Percentiles rank a stretch among this genome's conserved stretches.
phyloP scores from a whole-genome alignment of 2,113 vertebrate species.

The Cyanocitta stelleri region DNA sequence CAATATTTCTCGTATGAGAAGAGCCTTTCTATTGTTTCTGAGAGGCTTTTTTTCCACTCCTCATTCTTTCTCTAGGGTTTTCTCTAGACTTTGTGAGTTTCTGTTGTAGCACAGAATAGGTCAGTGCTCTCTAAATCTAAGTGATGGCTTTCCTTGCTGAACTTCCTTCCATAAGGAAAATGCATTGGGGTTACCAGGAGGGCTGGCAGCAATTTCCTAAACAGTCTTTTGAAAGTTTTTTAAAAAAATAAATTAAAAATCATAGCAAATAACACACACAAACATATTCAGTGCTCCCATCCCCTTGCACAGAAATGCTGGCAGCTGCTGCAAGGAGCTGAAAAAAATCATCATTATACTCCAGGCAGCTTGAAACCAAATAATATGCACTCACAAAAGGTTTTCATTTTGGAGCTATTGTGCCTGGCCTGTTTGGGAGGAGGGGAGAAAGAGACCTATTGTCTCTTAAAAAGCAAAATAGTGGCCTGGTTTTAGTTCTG shows the following conservation, averaged over 20 bases:
- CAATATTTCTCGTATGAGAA: not conserved
- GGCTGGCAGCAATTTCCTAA: conserved; percentile 19
- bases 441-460: conserved; percentile 42
- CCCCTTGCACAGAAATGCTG: conserved; percentile 26
- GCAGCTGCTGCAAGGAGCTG: conserved; percentile 11
- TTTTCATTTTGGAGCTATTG: conserved; percentile 62
- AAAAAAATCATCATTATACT: conserved; percentile 45
- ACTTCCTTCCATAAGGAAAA: conserved; percentile 37
- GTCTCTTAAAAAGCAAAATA: conserved; percentile 31
- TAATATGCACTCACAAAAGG: conserved; percentile 25
- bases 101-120: not conserved
- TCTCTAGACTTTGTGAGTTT: not conserved
- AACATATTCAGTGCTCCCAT: not conserved
- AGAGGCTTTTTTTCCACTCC: not conserved
- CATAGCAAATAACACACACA: not conserved
- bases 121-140: conserved; percentile 66
- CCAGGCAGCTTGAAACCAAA: conserved; percentile 21
- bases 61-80: not conserved
- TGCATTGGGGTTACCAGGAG: not conserved
- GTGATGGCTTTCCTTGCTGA: conserved; percentile 66
- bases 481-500: conserved; percentile 46
- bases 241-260: not conserved
- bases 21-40: not conserved
- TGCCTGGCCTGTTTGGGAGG: conserved; percentile 38
- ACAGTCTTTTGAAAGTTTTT: not conserved